Percentiles rank a stretch among this genome's conserved stretches.
phyloP scores from a whole-genome alignment of 2,888 invertebrate species.

The Lasioglossum vierecki region DNA sequence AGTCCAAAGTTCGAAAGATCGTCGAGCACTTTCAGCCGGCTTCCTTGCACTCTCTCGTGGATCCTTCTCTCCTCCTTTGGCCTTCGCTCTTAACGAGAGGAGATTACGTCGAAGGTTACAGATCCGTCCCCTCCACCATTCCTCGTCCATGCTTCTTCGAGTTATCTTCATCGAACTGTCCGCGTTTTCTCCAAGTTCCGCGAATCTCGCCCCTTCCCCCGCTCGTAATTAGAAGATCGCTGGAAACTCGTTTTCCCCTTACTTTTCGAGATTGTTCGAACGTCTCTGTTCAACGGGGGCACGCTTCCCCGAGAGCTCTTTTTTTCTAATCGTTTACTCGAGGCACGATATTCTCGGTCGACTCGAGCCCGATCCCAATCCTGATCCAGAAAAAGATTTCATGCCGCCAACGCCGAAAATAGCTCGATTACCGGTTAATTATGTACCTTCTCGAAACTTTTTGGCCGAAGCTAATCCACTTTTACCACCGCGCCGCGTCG shows the following conservation, averaged over 20 bases:
- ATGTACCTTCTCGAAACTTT: conserved; percentile 55
- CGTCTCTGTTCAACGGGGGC: background rate
- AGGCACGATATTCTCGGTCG: background rate
- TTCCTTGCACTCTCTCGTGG: conserved; percentile 47
- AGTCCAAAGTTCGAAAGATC: conserved; percentile 76
- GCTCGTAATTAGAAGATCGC: conserved; percentile 34
- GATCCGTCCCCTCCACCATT: conserved; percentile 48
- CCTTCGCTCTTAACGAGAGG: conserved; percentile 64
- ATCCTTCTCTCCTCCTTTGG: conserved; percentile 39
- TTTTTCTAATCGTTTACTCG: conserved; percentile 1
- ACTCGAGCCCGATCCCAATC: conserved; percentile 4
- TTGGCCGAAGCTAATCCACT: conserved; percentile 57
- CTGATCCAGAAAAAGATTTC: conserved; percentile 4
- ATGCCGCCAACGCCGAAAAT: conserved; percentile 26
- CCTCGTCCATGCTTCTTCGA: conserved; percentile 28
- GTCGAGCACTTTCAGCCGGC: conserved; percentile 62
- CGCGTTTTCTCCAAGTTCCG: conserved; percentile 36
- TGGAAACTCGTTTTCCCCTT: conserved; percentile 7
- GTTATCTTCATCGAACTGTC: conserved; percentile 51
- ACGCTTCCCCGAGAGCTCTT: too few relatives aligned
- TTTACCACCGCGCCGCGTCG: background rate
- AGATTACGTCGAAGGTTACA: conserved; percentile 73
- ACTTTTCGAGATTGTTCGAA: conserved; percentile 6
- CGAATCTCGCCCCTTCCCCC: conserved; percentile 1
- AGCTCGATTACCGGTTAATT: conserved; percentile 45